Base-by-base conservation (phyloP, 2,113 vertebrate genomes). In the Hydrochoerus hydrochaeris region DNA sequence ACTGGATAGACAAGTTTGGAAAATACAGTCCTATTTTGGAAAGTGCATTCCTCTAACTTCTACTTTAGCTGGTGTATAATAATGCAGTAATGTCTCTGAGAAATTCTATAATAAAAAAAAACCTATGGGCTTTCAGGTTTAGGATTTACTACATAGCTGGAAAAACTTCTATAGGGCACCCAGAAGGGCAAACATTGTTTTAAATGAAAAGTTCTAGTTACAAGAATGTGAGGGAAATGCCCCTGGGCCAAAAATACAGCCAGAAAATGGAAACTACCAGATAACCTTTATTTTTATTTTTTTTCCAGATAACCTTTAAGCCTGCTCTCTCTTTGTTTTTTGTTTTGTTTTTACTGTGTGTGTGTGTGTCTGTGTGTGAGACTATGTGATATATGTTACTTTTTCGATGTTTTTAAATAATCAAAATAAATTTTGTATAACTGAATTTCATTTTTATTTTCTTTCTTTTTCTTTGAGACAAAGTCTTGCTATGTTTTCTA, bases 391-490 rank as follows among this genome's bases (percentile, higher is more conserved):
- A 4, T 86, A 20, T 90, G 54, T 62, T 58, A 73, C 17, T 57
- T 96, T 85, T 84, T 71, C 65, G 62, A 67, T 22, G 91, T 90
- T 65, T 73, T 67, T 91, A 52, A 91, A 52, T 67, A 94, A 75
- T 75, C 5, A 44, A 54, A 46, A 80, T 41, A 87, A 82, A 90
- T 52, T 71, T 94, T 38, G 65, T 73, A 5, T 67, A 77, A 60
- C 58, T 91, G 82, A 77, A 96, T 94, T 85, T 88, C 38, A 83
- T 67, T 67, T 67, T 67, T 14, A 65, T 60, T 60, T 60, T 60
- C 58, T 60, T 60, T 63, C 7, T 14, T 32, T 32, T 35, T 35
- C 65, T 67, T 67, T 67, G 65, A 67, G 65, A 67, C 30, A 35
- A 13, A 14, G 14, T 14, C 65, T 35, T 7, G 14, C 32, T 67